Evolutionary conservation across 2,888 invertebrate genomes (phyloP).

Genomic region (Dascillus cervinus): DNA sequence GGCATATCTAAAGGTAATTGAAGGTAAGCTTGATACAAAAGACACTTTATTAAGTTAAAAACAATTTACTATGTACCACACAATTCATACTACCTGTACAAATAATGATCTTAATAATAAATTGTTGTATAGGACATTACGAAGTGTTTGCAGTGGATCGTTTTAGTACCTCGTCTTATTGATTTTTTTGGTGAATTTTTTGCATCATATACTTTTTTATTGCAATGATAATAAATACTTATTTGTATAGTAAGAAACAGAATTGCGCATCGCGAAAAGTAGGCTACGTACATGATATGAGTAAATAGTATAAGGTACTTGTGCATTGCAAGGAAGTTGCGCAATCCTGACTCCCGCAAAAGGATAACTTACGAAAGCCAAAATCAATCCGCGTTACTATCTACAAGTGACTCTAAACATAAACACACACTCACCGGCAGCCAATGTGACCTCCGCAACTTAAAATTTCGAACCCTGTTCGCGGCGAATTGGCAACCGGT

Average conservation of each 20-base stretch:
- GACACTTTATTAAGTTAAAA: constrained; percentile 29
- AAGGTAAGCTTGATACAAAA: too few relatives aligned
- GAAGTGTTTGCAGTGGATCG: constrained; percentile 43
- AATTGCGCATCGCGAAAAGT: constrained; percentile 17
- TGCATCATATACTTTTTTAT: too few relatives aligned
- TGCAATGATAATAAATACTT: too few relatives aligned
- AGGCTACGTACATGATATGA: constrained; percentile 21
- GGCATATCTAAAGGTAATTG: too few relatives aligned
- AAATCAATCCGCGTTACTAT: constrained; percentile 12
- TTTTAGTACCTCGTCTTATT: constrained; percentile 34
- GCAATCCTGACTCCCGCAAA: constrained; percentile 22
- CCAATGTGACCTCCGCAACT: background rate
- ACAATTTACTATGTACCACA: constrained; percentile 42
- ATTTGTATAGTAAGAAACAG: too few relatives aligned
- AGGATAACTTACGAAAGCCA: constrained; percentile 18
- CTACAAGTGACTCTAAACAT: background rate
- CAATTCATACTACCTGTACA: constrained; percentile 44
- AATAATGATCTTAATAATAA: constrained; percentile 33
- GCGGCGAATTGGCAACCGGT: background rate
- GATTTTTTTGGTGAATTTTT: constrained; percentile 29
- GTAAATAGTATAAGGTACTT: constrained; percentile 27
- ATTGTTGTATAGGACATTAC: constrained; percentile 37
- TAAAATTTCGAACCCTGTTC: too few relatives aligned
- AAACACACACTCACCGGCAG: background rate
- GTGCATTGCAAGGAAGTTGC: constrained; percentile 21